Percentiles rank a stretch among this genome's conserved stretches.
Conservation (phyloP, 1,140 invertebrate genomes). For the Teleopsis dalmanni region DNA sequence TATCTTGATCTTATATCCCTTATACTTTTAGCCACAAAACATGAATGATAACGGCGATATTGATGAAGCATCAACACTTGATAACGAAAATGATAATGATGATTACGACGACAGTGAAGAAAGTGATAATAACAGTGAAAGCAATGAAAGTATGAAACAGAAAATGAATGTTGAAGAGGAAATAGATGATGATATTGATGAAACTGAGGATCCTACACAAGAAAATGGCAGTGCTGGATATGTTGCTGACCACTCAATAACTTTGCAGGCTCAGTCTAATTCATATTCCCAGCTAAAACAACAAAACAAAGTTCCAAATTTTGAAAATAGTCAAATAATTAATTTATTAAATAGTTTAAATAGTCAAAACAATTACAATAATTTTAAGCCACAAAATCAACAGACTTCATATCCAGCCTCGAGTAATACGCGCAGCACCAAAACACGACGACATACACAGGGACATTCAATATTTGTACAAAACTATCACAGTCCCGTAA, state of each 20-base stretch:
- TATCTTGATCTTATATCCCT: no score
- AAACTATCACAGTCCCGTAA: no score
- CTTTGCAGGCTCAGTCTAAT: not conserved
- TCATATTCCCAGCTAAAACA: not conserved
- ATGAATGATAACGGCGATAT: not conserved
- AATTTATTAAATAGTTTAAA: constrained; percentile 30
- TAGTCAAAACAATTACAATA: constrained; percentile 7
- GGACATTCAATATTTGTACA: not conserved
- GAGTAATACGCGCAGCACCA: constrained; percentile 16
- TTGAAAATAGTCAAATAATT: constrained; percentile 43
- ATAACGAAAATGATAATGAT: constrained; percentile 7
- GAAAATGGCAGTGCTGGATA: not conserved
- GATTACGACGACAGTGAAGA: constrained; percentile 2
- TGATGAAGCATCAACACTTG: not conserved
- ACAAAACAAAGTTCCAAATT: constrained; percentile 41
- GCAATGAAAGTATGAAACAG: not conserved
- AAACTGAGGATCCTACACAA: not conserved
- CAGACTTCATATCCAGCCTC: not conserved
- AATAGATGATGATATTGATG: not conserved
- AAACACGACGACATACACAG: constrained; percentile 10
- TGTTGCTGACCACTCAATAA: not conserved
- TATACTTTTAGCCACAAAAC: no score
- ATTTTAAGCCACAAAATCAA: not conserved
- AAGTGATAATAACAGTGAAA: not conserved
- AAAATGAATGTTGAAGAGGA: not conserved